Base-by-base conservation (phyloP, 1,140 invertebrate genomes). In the Aphelenchoides besseyi region DNA sequence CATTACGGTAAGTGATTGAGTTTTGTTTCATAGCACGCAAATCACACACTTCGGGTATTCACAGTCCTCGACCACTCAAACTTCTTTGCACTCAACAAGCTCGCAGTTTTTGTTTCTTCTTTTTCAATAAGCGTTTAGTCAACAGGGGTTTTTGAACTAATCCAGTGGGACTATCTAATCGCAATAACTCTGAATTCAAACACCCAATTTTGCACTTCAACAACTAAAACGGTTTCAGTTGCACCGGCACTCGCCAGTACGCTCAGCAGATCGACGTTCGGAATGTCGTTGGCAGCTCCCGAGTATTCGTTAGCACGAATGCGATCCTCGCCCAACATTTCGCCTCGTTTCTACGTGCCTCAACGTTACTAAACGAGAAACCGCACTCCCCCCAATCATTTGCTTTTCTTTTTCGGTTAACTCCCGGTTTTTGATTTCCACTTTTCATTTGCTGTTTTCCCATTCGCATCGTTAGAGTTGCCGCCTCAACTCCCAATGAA, bases 1-100 rank as follows among this genome's bases (percentile, higher is more conserved):
- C 92, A 93, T 83, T 97, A 93, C 86, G 89, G 89, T 89, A 86
- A 86, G 41, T 59, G 1, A 23, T 33, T 73, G 32, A 54, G 18
- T 48, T 23, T 48, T 23, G 41, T 48, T 48, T 48, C 12, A 23
- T 12, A 16, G 12, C 41, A 48, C 41, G 16, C 18, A 8, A 33
- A 59, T 59, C 5, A 33, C 5, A 59, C 5, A 59, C 18, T 28
- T 48, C 12, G 41, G 12, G 55, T 5, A 8, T 59, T 59, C 55
- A 59, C 55, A 59, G 55, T 59, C 55, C 55, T 59, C 55, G 23
- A 59, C 55, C 5, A 59, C 23, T 59, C 55, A 59, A 59, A 18
- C 55, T 33, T 28, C 55, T 8, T 8, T 41, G 5, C 37, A 41
- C 37, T 8, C 5, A 41, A 41, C 5, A 41, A 5, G 37, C 37